Conservation (phyloP, 1,140 invertebrate genomes). For the Colletes gigas region DNA sequence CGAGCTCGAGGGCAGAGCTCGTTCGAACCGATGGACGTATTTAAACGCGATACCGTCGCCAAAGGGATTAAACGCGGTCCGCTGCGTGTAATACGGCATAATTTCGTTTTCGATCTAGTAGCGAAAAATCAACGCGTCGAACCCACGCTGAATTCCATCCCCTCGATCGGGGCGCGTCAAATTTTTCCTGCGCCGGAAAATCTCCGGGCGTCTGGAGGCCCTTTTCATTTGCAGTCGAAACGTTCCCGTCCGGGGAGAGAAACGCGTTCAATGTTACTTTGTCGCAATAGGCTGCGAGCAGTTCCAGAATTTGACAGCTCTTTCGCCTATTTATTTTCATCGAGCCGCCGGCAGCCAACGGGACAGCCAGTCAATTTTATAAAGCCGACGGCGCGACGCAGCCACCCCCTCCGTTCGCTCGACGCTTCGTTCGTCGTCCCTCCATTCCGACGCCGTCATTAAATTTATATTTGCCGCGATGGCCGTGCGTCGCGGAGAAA, state of each 20-base stretch:
- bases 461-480: conserved; percentile 61
- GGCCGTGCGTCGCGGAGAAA: conserved; percentile 32
- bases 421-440: neutral
- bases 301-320: conserved; percentile 29
- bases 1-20: too few relatives aligned
- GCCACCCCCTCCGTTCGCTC: conserved; percentile 1
- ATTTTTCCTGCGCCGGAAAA: conserved; percentile 14
- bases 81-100: neutral
- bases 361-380: conserved; percentile 47
- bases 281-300: neutral
- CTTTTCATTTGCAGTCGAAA: conserved; percentile 19
- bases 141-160: neutral
- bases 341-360: conserved; percentile 2
- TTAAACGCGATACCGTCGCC: neutral
- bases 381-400: conserved; percentile 27
- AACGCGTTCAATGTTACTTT: conserved; percentile 15
- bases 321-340: conserved; percentile 20
- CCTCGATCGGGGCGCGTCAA: neutral
- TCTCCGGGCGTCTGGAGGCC: neutral
- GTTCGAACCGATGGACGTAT: neutral
- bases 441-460: conserved; percentile 35
- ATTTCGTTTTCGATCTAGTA: neutral
- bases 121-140: neutral
- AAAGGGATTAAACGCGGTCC: neutral
- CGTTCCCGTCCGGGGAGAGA: neutral